A percentile compares a stretch with the other conserved stretches of the same genome.
Evolutionary conservation across 2,888 invertebrate genomes (phyloP).

Genomic region (Caenorhabditis sp.): DNA sequence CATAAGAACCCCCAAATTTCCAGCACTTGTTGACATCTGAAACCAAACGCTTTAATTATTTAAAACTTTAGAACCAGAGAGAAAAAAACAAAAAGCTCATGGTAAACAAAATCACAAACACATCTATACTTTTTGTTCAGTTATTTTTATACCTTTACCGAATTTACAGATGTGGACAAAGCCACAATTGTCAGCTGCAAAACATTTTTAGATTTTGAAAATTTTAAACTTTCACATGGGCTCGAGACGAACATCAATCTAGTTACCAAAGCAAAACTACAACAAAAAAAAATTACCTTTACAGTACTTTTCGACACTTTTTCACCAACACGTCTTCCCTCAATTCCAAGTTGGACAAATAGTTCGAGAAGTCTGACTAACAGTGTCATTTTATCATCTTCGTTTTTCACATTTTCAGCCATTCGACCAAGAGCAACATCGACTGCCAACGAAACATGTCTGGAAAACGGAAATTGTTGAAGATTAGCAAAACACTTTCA

Average conservation of each 20-base stretch:
- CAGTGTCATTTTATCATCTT: constrained; percentile 73
- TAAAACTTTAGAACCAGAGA: background rate
- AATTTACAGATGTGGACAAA: constrained; percentile 51
- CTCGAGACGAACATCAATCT: background rate
- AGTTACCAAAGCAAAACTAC: background rate
- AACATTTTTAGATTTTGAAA: background rate
- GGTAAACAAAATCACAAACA: constrained; percentile 11
- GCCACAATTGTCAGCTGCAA: constrained; percentile 56
- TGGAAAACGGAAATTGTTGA: constrained; percentile 34
- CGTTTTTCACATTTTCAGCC: constrained; percentile 89
- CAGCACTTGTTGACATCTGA: constrained; percentile 92
- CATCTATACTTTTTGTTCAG: background rate
- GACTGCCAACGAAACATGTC: constrained; percentile 91
- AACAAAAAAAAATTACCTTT: constrained; percentile 72
- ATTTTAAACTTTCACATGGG: too few species aligned
- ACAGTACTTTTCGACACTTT: constrained; percentile 80
- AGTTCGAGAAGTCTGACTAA: constrained; percentile 83
- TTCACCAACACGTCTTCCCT: constrained; percentile 93
- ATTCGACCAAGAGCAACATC: constrained; percentile 95
- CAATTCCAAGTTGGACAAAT: constrained; percentile 95
- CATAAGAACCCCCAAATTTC: constrained; percentile 94
- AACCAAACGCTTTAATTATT: constrained; percentile 3
- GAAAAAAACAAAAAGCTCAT: constrained; percentile 1
- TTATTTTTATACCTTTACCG: constrained; percentile 43
- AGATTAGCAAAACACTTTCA: too few species aligned